Evolutionary conservation across 1,140 invertebrate species (phyloP).

Genomic region (Caenorhabditis inopinata): DNA sequence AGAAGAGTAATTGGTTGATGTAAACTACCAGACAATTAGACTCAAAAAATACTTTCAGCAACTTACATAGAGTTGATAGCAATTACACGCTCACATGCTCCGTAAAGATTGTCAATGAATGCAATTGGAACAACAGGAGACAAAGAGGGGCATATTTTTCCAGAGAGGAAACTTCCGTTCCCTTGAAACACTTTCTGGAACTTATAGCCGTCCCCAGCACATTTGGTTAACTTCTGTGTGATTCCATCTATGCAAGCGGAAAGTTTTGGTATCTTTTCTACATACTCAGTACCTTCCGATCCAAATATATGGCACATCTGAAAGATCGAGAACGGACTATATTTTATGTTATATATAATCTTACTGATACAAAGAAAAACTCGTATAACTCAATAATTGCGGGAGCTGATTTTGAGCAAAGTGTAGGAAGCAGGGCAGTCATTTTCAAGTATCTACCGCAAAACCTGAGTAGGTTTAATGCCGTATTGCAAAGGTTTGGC

Average conservation of each 20-base stretch:
- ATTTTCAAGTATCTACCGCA: slow-evolving; percentile 87
- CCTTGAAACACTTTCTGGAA: not conserved
- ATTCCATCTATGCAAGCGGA: not conserved
- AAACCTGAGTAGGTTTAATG: slow-evolving; percentile 84
- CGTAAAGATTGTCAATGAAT: slow-evolving; percentile 76
- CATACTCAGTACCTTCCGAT: slow-evolving; percentile 72
- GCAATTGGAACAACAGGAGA: slow-evolving; percentile 76
- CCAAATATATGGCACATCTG: slow-evolving; percentile 79
- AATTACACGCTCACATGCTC: slow-evolving; percentile 81
- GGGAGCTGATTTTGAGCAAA: slow-evolving; percentile 84
- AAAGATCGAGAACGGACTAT: not conserved
- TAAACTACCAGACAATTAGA: too few relatives aligned
- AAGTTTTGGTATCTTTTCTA: slow-evolving; percentile 1
- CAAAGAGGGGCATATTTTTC: slow-evolving; percentile 69
- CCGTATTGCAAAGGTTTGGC: slow-evolving; percentile 84
- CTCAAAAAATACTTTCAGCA: too few relatives aligned
- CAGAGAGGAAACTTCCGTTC: not conserved
- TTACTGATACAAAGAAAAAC: slow-evolving; percentile 83
- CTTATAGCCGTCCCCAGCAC: not conserved
- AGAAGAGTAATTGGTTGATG: too few relatives aligned
- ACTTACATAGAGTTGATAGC: slow-evolving; percentile 83
- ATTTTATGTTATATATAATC: not conserved
- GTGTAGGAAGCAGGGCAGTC: slow-evolving; percentile 83
- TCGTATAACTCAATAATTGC: slow-evolving; percentile 91
- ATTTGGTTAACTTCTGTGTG: not conserved